Evolutionary conservation across 2,888 invertebrate species (phyloP).

Genomic region (Bruchidius siliquastri): DNA sequence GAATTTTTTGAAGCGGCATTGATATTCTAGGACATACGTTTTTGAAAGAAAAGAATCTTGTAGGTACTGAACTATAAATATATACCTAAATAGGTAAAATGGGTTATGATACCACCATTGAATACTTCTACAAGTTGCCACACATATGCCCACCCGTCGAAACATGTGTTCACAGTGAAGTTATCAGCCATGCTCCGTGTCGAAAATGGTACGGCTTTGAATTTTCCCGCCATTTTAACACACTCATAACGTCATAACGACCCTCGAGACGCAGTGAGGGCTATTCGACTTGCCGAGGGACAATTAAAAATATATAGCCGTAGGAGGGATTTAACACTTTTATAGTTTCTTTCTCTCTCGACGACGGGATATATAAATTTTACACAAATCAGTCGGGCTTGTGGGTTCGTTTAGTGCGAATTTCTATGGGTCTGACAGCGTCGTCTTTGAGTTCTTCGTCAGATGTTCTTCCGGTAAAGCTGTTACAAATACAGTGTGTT

Average conservation of each 20-base stretch:
- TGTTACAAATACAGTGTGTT: too few species aligned
- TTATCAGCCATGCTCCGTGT: not conserved
- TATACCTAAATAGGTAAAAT: too few species aligned
- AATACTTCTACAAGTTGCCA: too few species aligned
- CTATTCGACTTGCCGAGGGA: slow-evolving; percentile 37
- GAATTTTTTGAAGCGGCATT: too few species aligned
- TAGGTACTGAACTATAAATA: too few species aligned
- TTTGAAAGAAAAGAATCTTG: too few species aligned
- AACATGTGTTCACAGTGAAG: too few species aligned
- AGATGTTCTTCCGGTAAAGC: not conserved
- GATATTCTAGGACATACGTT: too few species aligned
- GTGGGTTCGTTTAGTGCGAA: slow-evolving; percentile 17
- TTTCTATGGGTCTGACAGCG: not conserved
- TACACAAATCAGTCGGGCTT: slow-evolving; percentile 43
- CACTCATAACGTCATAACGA: slow-evolving; percentile 27
- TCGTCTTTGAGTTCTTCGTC: too few species aligned
- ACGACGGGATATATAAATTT: slow-evolving; percentile 24
- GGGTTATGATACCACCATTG: too few species aligned
- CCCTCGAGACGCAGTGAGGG: slow-evolving; percentile 32
- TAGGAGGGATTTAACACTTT: slow-evolving; percentile 43
- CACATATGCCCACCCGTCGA: too few species aligned
- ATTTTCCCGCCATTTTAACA: slow-evolving; percentile 26
- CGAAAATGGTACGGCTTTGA: slow-evolving; percentile 27
- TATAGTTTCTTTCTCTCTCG: slow-evolving; percentile 38
- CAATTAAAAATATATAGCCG: slow-evolving; percentile 44